Conservation (phyloP, 2,113 vertebrate genomes). For the Corydoras sp. region DNA sequence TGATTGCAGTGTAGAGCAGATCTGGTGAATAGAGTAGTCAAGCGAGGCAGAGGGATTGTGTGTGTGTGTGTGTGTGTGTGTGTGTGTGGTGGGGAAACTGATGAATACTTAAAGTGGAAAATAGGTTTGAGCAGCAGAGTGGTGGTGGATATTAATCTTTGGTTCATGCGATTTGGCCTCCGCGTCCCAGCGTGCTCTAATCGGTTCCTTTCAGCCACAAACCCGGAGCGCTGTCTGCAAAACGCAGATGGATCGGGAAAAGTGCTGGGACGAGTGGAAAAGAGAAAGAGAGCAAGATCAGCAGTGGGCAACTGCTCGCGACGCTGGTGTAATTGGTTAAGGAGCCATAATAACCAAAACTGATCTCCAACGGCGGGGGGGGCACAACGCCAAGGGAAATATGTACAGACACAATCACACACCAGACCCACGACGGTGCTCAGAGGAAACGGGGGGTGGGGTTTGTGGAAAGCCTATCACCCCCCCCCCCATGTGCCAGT, state of each 20-base stretch:
- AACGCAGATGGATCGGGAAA: constrained; percentile 38
- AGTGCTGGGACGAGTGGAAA: constrained; percentile 43
- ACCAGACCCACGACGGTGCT: constrained; percentile 2
- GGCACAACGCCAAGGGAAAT: constrained; percentile 18
- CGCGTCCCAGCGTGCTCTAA: constrained; percentile 25
- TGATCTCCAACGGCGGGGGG: constrained; percentile 5
- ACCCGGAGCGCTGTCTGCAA: constrained; percentile 30
- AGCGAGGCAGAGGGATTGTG: too few species aligned
- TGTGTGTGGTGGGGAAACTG: constrained; percentile 31
- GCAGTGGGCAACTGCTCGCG: constrained; percentile 22
- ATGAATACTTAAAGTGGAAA: constrained; percentile 49
- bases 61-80: neutral
- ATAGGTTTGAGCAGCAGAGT: constrained; percentile 34
- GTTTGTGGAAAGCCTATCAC: too few species aligned
- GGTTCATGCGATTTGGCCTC: constrained; percentile 34
- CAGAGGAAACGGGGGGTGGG: neutral
- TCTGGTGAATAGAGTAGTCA: too few species aligned
- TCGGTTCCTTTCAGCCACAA: constrained; percentile 34
- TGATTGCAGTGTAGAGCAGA: too few species aligned
- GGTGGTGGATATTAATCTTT: constrained; percentile 35
- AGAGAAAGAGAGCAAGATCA: neutral
- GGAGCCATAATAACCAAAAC: constrained; percentile 26
- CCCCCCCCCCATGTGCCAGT: too few species aligned
- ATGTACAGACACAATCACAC: neutral
- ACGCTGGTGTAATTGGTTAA: constrained; percentile 31